Conservation (phyloP, 1,140 invertebrate genomes). For the Scaptodrosophila lebanonensis region DNA sequence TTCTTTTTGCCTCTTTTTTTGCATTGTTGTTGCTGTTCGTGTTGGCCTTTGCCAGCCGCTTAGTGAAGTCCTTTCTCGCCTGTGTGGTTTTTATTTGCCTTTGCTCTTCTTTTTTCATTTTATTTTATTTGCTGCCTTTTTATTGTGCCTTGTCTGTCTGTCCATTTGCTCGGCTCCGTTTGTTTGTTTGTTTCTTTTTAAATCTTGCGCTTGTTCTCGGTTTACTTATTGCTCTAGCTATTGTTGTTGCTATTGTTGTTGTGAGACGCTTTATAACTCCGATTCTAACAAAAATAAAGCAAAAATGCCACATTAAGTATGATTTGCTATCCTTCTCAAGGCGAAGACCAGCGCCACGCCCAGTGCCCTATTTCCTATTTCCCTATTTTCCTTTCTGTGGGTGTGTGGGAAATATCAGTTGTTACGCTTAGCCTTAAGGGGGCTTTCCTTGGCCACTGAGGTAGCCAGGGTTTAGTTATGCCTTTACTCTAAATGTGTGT, state of each 20-base stretch:
- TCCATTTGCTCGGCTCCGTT: conserved; percentile 29
- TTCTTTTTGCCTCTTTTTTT: conserved; percentile 30
- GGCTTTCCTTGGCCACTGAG: conserved; percentile 15
- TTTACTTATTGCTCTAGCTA: neutral
- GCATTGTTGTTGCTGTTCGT: neutral
- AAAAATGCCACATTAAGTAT: conserved; percentile 74
- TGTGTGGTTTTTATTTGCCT: conserved; percentile 66
- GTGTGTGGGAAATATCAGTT: conserved; percentile 24
- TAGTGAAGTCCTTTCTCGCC: conserved; percentile 69
- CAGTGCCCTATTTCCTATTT: neutral
- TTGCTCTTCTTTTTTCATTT: conserved; percentile 42
- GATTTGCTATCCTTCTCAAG: conserved; percentile 69
- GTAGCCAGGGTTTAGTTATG: no score
- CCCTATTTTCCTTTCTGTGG: no score
- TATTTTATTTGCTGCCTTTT: conserved; percentile 65
- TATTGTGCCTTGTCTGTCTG: conserved; percentile 39
- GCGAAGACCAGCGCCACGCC: conserved; percentile 36
- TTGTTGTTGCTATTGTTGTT: neutral
- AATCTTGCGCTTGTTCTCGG: conserved; percentile 57
- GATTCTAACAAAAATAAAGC: conserved; percentile 38
- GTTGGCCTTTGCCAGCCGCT: conserved; percentile 29
- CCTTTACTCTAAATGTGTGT: neutral
- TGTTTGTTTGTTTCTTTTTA: conserved; percentile 55
- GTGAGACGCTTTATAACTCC: conserved; percentile 29
- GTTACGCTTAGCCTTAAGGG: conserved; percentile 13